These are phyloP conservation scores for Etheostoma perlongum DNA, from an alignment of 2,797 vertebrate species.

Conservation along the genomic window DNA sequence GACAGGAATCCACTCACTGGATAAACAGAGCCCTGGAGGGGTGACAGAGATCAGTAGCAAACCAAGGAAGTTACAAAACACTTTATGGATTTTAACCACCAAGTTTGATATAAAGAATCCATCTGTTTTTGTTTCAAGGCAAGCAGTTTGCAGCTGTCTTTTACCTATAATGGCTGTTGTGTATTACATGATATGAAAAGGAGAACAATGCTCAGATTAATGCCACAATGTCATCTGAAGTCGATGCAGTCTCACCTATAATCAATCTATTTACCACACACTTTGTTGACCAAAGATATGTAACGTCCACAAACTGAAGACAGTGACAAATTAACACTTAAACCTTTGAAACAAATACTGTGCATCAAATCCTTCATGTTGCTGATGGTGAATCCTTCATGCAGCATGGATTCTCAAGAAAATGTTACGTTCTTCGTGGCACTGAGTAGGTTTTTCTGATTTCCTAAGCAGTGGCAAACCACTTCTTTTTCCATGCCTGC, in stretches of 20 bases:
- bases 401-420: background rate
- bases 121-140: slow-evolving; percentile 26
- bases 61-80: slow-evolving; percentile 33
- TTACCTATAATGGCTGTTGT: slow-evolving; percentile 15
- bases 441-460: slow-evolving; percentile 15
- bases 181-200: slow-evolving; percentile 49
- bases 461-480: slow-evolving; percentile 2
- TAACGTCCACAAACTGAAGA: slow-evolving; percentile 38
- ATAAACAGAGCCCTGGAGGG: slow-evolving; percentile 29
- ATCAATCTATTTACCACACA: slow-evolving; percentile 46
- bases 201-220: slow-evolving; percentile 50
- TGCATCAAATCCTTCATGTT: slow-evolving; percentile 9
- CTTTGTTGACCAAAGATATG: slow-evolving; percentile 68
- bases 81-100: slow-evolving; percentile 37
- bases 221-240: slow-evolving; percentile 51
- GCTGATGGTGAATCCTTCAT: background rate
- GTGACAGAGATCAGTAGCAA: slow-evolving; percentile 37
- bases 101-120: slow-evolving; percentile 15
- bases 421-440: background rate
- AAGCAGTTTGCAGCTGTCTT: slow-evolving; percentile 33
- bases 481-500: background rate
- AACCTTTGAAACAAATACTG: background rate
- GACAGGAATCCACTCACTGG: slow-evolving; percentile 39
- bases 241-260: slow-evolving; percentile 40
- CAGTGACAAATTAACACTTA: background rate